A percentile compares a stretch with the other conserved stretches of the same genome.
These are phyloP conservation scores for Amblyopsis hoosieri DNA, from an alignment of 2,797 vertebrate genomes.

Conservation along the genomic window DNA sequence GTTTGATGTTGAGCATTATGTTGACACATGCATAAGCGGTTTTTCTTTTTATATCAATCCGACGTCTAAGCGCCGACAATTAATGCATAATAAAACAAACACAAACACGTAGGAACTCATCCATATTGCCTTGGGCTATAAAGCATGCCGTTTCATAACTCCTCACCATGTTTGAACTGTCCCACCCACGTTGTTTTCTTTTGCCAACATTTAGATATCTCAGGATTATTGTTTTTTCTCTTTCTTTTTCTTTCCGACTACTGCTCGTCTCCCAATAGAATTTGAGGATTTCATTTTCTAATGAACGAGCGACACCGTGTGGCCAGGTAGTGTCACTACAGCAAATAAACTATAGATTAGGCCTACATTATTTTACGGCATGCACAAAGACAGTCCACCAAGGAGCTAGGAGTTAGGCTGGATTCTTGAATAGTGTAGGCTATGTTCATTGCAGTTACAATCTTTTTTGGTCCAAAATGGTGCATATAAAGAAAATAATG, in stretches of 20 bases:
- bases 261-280: neutral
- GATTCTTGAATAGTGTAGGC: too few species aligned
- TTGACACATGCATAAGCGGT: neutral
- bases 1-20: neutral
- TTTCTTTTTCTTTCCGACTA: too few species aligned
- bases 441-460: too few species aligned
- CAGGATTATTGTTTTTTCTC: too few species aligned
- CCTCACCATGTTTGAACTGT: neutral
- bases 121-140: slow-evolving; percentile 8
- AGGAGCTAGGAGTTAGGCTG: too few species aligned
- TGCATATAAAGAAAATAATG: too few species aligned
- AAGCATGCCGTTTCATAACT: neutral
- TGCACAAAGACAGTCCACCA: too few species aligned
- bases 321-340: slow-evolving; percentile 32
- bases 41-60: neutral
- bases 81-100: slow-evolving; percentile 1
- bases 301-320: slow-evolving; percentile 56
- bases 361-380: neutral
- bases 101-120: slow-evolving; percentile 1
- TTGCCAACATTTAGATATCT: slow-evolving; percentile 2
- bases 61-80: slow-evolving; percentile 7
- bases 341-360: too few species aligned
- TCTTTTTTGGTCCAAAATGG: too few species aligned
- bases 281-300: slow-evolving; percentile 14
- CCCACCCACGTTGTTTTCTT: slow-evolving; percentile 18